A percentile compares a stretch with the other conserved stretches of the same genome.
These are phyloP conservation scores for Falco concolor DNA, from an alignment of 2,797 vertebrate genomes.

Conservation along the genomic window DNA sequence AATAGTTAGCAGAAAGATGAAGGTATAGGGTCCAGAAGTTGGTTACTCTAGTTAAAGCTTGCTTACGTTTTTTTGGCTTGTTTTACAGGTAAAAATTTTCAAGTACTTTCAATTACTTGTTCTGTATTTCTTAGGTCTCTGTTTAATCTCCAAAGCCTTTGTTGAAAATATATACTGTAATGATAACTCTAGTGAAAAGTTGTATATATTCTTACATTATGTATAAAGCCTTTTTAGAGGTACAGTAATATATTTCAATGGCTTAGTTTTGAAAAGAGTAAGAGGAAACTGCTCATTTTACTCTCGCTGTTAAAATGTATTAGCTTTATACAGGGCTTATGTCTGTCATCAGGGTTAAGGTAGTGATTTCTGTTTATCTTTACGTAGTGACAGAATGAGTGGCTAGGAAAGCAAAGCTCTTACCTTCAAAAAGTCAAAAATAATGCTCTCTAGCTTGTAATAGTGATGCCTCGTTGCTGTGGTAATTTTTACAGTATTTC, in stretches of 20 bases:
- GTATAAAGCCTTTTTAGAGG: background rate
- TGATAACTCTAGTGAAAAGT: background rate
- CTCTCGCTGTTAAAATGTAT: background rate
- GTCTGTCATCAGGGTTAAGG: background rate
- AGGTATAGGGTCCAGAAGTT: background rate
- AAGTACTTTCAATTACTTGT: background rate
- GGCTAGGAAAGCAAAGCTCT: background rate
- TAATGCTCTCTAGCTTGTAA: background rate
- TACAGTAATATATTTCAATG: background rate
- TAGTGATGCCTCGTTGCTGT: background rate
- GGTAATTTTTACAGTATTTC: background rate
- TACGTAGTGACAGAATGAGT: accelerated
- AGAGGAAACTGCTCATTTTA: background rate
- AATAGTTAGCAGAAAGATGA: background rate
- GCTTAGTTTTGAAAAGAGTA: background rate
- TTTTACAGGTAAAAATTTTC: conserved; percentile 10
- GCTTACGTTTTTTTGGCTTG: background rate
- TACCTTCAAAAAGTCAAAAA: background rate
- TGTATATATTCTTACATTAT: background rate
- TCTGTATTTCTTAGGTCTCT: background rate
- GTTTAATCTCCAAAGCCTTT: background rate
- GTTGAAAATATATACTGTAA: background rate
- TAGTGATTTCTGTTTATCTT: background rate
- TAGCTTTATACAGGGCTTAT: background rate
- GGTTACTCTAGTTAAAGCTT: background rate